These are phyloP conservation scores for Colletes collaris DNA, from an alignment of 2,888 invertebrate species.

Conservation along the genomic window DNA sequence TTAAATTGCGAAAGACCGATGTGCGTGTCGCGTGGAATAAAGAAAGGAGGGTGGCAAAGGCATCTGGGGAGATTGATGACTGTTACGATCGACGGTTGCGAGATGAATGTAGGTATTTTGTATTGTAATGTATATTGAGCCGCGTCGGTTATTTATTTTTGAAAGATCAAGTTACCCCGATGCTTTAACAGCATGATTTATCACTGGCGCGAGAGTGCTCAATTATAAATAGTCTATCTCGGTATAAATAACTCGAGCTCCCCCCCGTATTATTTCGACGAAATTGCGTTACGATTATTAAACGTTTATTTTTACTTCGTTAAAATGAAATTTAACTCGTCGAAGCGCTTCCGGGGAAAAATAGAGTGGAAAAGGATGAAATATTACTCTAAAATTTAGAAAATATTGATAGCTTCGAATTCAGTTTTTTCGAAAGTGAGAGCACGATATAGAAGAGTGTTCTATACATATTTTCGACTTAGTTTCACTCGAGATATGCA, in stretches of 20 bases:
- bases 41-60: constrained; percentile 20
- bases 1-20: constrained; percentile 3
- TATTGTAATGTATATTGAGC: constrained; percentile 45
- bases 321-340: no score
- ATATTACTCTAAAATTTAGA: no score
- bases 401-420: no score
- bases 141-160: constrained; percentile 33
- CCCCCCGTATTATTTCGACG: no score
- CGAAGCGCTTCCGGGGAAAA: no score
- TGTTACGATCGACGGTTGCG: constrained; percentile 32
- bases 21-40: constrained; percentile 29
- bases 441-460: no score
- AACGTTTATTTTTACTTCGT: no score
- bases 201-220: not conserved
- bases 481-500: no score
- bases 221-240: not conserved
- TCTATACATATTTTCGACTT: no score
- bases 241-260: no score
- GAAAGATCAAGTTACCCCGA: constrained; percentile 12
- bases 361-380: no score
- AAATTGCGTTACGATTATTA: not conserved
- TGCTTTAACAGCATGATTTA: constrained; percentile 34
- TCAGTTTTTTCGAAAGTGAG: no score
- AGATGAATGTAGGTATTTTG: constrained; percentile 47
- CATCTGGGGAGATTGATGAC: constrained; percentile 46